Percentiles rank a stretch among this genome's conserved stretches.
phyloP scores from a whole-genome alignment of 1,140 invertebrate genomes.

The Drosophila albomicans region DNA sequence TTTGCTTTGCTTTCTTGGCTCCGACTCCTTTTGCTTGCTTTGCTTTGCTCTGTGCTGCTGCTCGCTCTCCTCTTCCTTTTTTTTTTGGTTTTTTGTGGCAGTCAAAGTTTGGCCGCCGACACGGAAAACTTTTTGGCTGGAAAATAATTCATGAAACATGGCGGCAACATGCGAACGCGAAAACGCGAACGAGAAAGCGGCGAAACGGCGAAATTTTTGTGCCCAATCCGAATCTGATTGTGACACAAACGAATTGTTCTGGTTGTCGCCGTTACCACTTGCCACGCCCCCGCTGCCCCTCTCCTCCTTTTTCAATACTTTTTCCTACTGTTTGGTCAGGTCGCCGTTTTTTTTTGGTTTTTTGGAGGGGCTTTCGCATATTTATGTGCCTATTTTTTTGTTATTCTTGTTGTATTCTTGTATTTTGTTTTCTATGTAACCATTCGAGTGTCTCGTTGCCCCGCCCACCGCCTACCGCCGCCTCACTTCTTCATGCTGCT shows the following conservation, averaged over 20 bases:
- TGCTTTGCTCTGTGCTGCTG: conserved; percentile 4
- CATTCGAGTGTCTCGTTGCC: conserved; percentile 28
- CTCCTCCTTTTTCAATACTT: no score
- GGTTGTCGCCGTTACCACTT: conserved; percentile 59
- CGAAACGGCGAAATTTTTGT: conserved; percentile 72
- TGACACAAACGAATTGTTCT: conserved; percentile 83
- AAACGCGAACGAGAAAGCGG: conserved; percentile 44
- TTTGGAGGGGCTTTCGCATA: conserved; percentile 47
- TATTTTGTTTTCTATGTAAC: conserved; percentile 66
- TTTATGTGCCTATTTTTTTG: conserved; percentile 80
- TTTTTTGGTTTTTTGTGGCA: conserved; percentile 37
- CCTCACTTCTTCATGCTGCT: conserved; percentile 43
- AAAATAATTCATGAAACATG: conserved; percentile 83
- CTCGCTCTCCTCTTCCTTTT: conserved; percentile 19
- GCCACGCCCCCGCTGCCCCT: not conserved
- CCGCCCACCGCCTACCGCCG: not conserved
- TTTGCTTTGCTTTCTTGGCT: conserved; percentile 16
- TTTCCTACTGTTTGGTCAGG: conserved; percentile 14
- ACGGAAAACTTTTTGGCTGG: conserved; percentile 69
- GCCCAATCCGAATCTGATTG: conserved; percentile 80
- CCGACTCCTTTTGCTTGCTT: conserved; percentile 1
- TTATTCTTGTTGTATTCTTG: conserved; percentile 23
- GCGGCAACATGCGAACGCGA: conserved; percentile 74
- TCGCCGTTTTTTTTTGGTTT: conserved; percentile 14
- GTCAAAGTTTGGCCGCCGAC: conserved; percentile 69